Percentiles rank a stretch among this genome's conserved stretches.
These are phyloP conservation scores for Rhamnusium bicolor DNA, from an alignment of 2,888 invertebrate genomes.

Conservation along the genomic window DNA sequence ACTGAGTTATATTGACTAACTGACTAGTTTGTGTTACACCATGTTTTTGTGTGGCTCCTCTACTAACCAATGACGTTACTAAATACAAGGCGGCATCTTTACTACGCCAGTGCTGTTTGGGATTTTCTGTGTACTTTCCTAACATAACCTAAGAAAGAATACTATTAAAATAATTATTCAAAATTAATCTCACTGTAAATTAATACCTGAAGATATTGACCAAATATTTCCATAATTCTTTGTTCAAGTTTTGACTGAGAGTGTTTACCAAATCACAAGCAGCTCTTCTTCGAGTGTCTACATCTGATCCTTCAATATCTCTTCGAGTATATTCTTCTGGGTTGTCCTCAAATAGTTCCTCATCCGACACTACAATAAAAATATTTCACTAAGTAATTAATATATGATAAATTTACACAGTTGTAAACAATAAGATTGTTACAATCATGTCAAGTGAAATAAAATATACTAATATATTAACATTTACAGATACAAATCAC, in stretches of 20 bases:
- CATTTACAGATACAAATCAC: too few relatives aligned
- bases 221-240: slow-evolving; percentile 90
- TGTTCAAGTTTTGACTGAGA: slow-evolving; percentile 90
- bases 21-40: slow-evolving; percentile 94
- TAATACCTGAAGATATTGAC: slow-evolving; percentile 86
- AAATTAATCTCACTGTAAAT: background rate
- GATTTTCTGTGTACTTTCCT: slow-evolving; percentile 83
- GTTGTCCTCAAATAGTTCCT: slow-evolving; percentile 97
- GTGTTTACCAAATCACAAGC: slow-evolving; percentile 98
- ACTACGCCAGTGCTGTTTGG: slow-evolving; percentile 88
- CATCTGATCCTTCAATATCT: slow-evolving; percentile 98
- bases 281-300: slow-evolving; percentile 95
- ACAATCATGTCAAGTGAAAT: too few relatives aligned
- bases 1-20: slow-evolving; percentile 91
- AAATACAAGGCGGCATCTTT: slow-evolving; percentile 98
- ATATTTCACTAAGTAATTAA: too few relatives aligned
- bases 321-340: slow-evolving; percentile 97
- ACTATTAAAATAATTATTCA: background rate
- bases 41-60: slow-evolving; percentile 90
- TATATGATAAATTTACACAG: too few relatives aligned
- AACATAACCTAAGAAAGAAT: slow-evolving; percentile 77
- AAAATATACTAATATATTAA: too few relatives aligned
- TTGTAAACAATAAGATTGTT: too few relatives aligned
- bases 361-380: slow-evolving; percentile 82
- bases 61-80: slow-evolving; percentile 94